Conservation (phyloP, 2,113 vertebrate species). For the Mastomys natalensis region DNA sequence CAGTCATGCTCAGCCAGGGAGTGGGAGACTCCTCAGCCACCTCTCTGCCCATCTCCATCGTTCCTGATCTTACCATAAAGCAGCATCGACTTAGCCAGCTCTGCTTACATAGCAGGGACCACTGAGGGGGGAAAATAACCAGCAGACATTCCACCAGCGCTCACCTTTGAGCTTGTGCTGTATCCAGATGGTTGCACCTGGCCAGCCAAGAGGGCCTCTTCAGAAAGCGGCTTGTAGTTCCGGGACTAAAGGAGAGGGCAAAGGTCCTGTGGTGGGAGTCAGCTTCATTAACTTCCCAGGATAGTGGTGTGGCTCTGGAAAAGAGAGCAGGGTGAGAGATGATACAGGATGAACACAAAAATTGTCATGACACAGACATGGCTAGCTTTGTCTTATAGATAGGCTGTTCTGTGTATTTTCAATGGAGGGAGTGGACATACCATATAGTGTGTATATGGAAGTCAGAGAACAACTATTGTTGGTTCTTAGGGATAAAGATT, state of each 20-base stretch:
- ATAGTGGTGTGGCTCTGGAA: not conserved
- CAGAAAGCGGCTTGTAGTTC: no score
- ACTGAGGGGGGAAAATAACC: not conserved
- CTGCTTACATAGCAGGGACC: not conserved
- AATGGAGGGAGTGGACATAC: not conserved
- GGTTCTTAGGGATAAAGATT: not conserved
- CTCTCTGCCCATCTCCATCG: not conserved
- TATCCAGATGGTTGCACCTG: not conserved
- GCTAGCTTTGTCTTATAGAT: no score
- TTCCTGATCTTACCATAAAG: not conserved
- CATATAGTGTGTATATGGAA: not conserved
- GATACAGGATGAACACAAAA: no score
- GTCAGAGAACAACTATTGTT: not conserved
- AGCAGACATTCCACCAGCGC: fast-evolving
- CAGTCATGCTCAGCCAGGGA: not conserved
- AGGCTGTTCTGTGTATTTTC: not conserved
- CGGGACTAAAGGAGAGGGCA: no score
- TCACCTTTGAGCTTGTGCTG: not conserved
- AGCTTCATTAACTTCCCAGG: not conserved
- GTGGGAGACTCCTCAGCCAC: not conserved
- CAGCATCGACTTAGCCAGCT: not conserved
- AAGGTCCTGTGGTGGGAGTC: not conserved
- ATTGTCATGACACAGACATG: not conserved
- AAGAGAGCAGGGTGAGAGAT: not conserved
- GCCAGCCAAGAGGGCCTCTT: not conserved